Base-by-base conservation (phyloP, 2,113 vertebrate species). In the Odobenus rosmarus region DNA sequence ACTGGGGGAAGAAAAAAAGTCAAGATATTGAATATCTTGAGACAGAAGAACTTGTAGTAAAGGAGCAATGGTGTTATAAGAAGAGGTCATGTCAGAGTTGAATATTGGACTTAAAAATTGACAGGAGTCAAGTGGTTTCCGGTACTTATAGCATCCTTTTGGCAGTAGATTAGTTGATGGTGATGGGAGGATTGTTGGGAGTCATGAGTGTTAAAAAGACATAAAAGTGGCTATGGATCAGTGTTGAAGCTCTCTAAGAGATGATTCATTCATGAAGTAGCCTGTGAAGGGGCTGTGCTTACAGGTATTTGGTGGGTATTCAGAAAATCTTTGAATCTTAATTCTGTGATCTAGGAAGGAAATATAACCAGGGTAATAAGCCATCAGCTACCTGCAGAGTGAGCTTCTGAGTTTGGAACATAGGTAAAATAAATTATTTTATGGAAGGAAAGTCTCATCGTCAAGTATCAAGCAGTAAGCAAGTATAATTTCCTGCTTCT, bases 391-490 rank as follows among this genome's bases (percentile, higher is more conserved):
- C 64, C 49, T 87, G 24, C 49, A 77, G 89, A 61, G 61, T 90
- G 31, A 96, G 57, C 13, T 80, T 95, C 64, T 81, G 23, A 15
- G 11, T 76, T 96, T 62, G 42, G 26, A 92, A 69, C 31, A 62
- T 55, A 83, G 28, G 33, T 95, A 83, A 93, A 93, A 96, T 71
- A 87, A 93, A 92, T 81, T 90, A 12, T 57, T 97, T 92, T 69
- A 36, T 94, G 88, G 23, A 19, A 80, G 2, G 7, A 79, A 90
- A 86, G 19, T 62, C 57, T 96, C 55, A 59, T 92, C 59, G 59
- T 76, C 33, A 85, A 89, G 12, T 93, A 69, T 81, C 49, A 83
- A 31, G 23, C 42, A 86, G 21, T 81, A 76, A 57, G 39, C 42
- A 89, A 3, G 85, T 93, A 88, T 49, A 77, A 89, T 96, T 93